phyloP scores from a whole-genome alignment of 2,113 vertebrate genomes.

The Megatriorchis doriae region DNA sequence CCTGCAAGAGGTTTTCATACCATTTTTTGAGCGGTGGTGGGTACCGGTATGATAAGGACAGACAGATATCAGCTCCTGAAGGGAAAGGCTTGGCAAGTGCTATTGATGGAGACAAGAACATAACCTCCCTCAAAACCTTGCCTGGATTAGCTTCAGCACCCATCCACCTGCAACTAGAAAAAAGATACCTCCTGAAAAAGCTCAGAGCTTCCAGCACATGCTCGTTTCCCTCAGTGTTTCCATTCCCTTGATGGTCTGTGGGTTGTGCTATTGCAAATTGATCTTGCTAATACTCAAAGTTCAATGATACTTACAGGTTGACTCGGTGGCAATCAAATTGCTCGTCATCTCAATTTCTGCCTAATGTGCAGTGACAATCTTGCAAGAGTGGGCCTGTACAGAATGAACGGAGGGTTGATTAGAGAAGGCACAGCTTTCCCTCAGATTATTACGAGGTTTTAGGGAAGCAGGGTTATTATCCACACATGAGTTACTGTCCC shows the following conservation, averaged over 20 bases:
- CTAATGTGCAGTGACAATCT: background rate
- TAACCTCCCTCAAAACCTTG: background rate
- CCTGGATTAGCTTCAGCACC: background rate
- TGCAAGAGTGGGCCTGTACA: background rate
- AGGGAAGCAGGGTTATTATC: background rate
- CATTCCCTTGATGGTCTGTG: rapidly evolving
- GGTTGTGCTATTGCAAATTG: background rate
- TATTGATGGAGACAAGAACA: background rate
- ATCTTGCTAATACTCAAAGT: background rate
- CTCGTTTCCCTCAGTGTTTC: background rate
- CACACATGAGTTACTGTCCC: background rate
- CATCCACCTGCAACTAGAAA: background rate
- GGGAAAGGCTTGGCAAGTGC: background rate
- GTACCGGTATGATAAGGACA: background rate
- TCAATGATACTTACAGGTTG: background rate
- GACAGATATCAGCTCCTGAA: background rate
- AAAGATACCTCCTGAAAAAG: background rate
- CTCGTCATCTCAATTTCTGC: background rate
- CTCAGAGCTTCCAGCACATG: background rate
- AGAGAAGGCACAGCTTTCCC: background rate
- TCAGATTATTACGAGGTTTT: background rate
- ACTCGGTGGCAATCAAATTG: background rate
- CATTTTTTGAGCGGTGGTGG: background rate
- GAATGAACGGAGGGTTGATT: background rate
- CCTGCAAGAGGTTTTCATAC: background rate